These are phyloP conservation scores for Drosophila vallismaia DNA, from an alignment of 2,888 invertebrate species.

Conservation along the genomic window DNA sequence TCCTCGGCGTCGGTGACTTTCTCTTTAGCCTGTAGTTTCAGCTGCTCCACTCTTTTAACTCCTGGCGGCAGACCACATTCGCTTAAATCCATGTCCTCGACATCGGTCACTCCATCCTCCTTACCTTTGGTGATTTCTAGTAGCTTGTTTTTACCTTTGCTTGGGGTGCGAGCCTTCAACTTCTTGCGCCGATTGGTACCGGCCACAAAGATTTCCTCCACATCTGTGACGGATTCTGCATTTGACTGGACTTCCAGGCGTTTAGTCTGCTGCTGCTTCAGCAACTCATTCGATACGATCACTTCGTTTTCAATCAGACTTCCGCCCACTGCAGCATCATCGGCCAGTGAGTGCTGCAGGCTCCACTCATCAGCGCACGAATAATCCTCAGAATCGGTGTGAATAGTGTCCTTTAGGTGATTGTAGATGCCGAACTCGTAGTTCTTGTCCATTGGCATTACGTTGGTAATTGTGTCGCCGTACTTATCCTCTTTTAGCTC, in stretches of 20 bases:
- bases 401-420: constrained; percentile 82
- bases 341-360: constrained; percentile 48
- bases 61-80: constrained; percentile 72
- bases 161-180: constrained; percentile 75
- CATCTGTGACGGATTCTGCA: constrained; percentile 84
- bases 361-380: constrained; percentile 79
- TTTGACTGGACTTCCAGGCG: constrained; percentile 76
- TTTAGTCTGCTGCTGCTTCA: constrained; percentile 77
- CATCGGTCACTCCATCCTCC: constrained; percentile 79
- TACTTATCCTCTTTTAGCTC: constrained; percentile 83
- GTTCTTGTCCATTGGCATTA: constrained; percentile 84
- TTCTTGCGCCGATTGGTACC: constrained; percentile 82
- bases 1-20: constrained; percentile 84
- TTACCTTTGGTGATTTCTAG: constrained; percentile 66
- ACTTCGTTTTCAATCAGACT: constrained; percentile 74
- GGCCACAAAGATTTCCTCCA: constrained; percentile 84
- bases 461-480: constrained; percentile 84
- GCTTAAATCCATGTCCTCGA: constrained; percentile 84
- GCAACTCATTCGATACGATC: constrained; percentile 73
- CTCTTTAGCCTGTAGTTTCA: constrained; percentile 51
- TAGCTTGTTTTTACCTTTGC: constrained; percentile 77
- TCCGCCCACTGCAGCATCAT: constrained; percentile 46
- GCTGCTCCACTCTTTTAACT: constrained; percentile 55
- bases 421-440: constrained; percentile 80
- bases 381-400: constrained; percentile 83